Percentiles rank a stretch among this genome's conserved stretches.
Conservation (phyloP, 2,113 vertebrate genomes). For the Protobothrops flavoviridis region DNA sequence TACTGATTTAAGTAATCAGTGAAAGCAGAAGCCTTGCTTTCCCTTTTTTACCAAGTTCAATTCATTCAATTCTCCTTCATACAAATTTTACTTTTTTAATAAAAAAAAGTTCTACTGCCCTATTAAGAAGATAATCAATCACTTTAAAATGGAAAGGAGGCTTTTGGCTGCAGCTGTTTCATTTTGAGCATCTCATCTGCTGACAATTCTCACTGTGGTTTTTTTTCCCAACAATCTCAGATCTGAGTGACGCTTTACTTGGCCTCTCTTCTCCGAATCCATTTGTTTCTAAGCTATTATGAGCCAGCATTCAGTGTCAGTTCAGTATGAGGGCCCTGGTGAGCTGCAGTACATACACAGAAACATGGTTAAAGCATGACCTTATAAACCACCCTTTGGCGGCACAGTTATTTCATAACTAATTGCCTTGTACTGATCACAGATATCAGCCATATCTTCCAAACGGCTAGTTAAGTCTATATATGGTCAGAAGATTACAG, state of each 20-base stretch:
- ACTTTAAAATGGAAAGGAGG: slow-evolving; percentile 1
- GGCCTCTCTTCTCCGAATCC: neutral
- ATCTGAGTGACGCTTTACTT: neutral
- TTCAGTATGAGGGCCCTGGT: slow-evolving; percentile 30
- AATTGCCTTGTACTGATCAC: slow-evolving; percentile 52
- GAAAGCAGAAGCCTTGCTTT: slow-evolving; percentile 30
- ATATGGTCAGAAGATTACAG: slow-evolving; percentile 60
- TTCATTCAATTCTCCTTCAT: neutral
- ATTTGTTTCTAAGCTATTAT: neutral
- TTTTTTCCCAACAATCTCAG: neutral
- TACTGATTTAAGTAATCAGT: slow-evolving; percentile 61
- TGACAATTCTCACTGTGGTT: neutral
- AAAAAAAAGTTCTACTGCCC: neutral
- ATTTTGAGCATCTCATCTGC: neutral
- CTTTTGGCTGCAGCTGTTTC: neutral
- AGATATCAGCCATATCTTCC: slow-evolving; percentile 59
- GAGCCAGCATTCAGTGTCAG: slow-evolving; percentile 18
- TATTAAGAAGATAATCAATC: neutral
- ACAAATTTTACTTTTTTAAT: neutral
- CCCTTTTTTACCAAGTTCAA: neutral
- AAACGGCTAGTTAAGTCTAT: slow-evolving; percentile 61
- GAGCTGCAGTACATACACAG: neutral
- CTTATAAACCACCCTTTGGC: slow-evolving; percentile 35
- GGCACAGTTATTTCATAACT: slow-evolving; percentile 39
- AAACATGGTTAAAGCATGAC: neutral